A percentile compares a stretch with the other conserved stretches of the same genome.
Conservation (phyloP, 2,888 invertebrate genomes). For the Ctenicera cuprea region DNA sequence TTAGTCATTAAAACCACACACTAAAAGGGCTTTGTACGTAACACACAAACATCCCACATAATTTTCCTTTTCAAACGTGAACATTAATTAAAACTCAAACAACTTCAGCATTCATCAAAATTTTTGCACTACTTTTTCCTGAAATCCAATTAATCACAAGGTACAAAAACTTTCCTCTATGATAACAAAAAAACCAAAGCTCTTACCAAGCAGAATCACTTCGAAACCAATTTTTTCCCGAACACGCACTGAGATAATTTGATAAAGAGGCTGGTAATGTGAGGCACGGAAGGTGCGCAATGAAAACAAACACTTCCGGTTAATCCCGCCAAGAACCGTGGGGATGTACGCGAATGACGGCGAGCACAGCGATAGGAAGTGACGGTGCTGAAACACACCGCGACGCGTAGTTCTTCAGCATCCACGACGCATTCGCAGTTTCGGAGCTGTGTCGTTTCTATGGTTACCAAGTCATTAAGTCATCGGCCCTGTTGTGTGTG, state of each 20-base stretch:
- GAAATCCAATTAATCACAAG: no score
- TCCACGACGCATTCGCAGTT: constrained; percentile 60
- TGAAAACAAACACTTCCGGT: constrained; percentile 55
- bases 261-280: constrained; percentile 22
- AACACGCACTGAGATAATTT: constrained; percentile 33
- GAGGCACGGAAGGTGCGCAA: constrained; percentile 42
- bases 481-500: constrained; percentile 55
- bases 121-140: no score
- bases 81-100: constrained; percentile 17
- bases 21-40: constrained; percentile 26
- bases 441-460: constrained; percentile 56
- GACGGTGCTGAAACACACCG: constrained; percentile 52
- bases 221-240: neutral
- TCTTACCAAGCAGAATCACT: constrained; percentile 12
- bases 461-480: constrained; percentile 59
- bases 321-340: constrained; percentile 52
- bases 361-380: constrained; percentile 50
- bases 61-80: constrained; percentile 15
- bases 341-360: constrained; percentile 48
- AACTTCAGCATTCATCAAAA: neutral
- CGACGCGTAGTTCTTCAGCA: constrained; percentile 52
- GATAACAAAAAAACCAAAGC: neutral
- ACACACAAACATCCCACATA: constrained; percentile 2
- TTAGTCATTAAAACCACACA: constrained; percentile 15
- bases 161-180: neutral